phyloP scores from a whole-genome alignment of 2,888 invertebrate genomes.

The Dexiosoma caninum region DNA sequence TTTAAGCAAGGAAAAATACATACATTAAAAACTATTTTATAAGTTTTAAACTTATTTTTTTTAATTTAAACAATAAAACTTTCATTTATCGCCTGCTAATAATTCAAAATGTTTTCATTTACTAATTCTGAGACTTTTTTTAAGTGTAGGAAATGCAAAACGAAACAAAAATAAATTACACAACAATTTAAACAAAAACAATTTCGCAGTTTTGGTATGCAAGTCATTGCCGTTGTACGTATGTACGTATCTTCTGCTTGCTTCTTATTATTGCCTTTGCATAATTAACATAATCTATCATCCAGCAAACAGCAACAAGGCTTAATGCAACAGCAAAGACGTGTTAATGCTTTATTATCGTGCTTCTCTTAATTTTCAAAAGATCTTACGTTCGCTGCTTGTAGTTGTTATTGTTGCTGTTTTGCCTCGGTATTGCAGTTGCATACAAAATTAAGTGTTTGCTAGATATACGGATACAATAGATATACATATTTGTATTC shows the following conservation, averaged over 20 bases:
- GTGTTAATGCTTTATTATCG: conserved; percentile 60
- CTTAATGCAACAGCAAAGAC: conserved; percentile 31
- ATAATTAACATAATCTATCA: conserved; percentile 55
- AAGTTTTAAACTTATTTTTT: no score
- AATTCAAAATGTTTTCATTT: conserved; percentile 53
- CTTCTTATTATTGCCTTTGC: conserved; percentile 41
- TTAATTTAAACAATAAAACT: no score
- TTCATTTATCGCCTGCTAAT: conserved; percentile 60
- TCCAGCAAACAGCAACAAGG: conserved; percentile 32
- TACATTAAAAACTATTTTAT: no score
- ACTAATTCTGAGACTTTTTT: conserved; percentile 49
- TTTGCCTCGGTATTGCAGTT: neutral
- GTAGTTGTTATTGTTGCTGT: neutral
- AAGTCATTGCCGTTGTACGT: neutral
- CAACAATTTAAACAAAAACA: conserved; percentile 12
- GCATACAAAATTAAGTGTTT: neutral
- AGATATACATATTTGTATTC: neutral
- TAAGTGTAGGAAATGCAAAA: conserved; percentile 10
- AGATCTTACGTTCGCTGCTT: conserved; percentile 6
- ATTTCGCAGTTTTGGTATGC: neutral
- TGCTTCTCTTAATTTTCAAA: conserved; percentile 38
- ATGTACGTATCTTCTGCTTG: no score
- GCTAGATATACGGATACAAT: conserved; percentile 3
- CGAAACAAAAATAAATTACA: conserved; percentile 13
- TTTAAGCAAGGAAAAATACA: no score